Evolutionary conservation across 35 echinoderm and acorn worm species (phyloP).

Genomic region (Heliocidaris tuberculata): DNA sequence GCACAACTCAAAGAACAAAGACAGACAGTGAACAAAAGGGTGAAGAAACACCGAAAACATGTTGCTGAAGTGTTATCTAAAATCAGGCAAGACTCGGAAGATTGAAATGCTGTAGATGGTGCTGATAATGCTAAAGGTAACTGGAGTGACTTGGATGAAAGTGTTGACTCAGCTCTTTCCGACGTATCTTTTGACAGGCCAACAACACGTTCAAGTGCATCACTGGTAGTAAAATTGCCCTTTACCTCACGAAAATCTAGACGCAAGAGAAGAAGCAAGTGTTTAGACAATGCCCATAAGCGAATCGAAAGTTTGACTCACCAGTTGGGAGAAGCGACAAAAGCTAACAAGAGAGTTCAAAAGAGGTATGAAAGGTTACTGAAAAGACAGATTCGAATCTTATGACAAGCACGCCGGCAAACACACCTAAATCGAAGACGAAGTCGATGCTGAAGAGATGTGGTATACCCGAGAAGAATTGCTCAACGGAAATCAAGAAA

Average conservation of each 20-base stretch:
- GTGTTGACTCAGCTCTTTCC: neutral
- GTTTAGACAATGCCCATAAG: constrained; percentile 6
- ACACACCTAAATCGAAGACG: constrained; percentile 23
- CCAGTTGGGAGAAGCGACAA: constrained; percentile 1
- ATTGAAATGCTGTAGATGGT: too few relatives aligned
- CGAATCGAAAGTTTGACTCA: constrained; percentile 16
- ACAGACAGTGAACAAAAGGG: too few relatives aligned
- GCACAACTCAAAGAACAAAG: neutral
- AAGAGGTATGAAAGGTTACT: neutral
- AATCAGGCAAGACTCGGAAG: too few relatives aligned
- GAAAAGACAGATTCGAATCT: constrained; percentile 3
- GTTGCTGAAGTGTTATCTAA: too few relatives aligned
- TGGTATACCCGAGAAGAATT: constrained; percentile 4
- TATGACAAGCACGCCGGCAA: neutral
- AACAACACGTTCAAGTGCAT: neutral
- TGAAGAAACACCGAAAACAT: too few relatives aligned
- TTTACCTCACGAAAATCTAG: neutral
- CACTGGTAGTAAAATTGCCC: constrained; percentile 49
- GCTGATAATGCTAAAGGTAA: too few relatives aligned
- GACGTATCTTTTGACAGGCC: constrained; percentile 8
- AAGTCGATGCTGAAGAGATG: constrained; percentile 1
- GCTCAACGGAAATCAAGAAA: too few relatives aligned
- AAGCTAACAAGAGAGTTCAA: too few relatives aligned
- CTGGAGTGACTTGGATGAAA: too few relatives aligned
- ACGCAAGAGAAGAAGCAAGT: constrained; percentile 36